These are phyloP conservation scores for Ranitomeya variabilis DNA, from an alignment of 2,113 vertebrate species.

Conservation along the genomic window DNA sequence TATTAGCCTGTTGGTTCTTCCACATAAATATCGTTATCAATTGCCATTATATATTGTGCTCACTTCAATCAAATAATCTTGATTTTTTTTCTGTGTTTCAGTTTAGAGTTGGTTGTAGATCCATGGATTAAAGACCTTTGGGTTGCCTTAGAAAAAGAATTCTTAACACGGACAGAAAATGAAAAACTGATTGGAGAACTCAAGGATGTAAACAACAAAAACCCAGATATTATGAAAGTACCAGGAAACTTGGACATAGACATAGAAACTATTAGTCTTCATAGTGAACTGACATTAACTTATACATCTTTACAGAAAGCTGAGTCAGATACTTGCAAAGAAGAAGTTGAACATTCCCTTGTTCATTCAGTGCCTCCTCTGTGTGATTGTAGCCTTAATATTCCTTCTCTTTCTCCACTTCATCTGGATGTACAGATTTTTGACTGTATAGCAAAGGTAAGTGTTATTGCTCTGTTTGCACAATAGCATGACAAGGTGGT, in stretches of 20 bases:
- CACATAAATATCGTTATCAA: too few species aligned
- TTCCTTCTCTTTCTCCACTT: conserved; percentile 78
- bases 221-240: neutral
- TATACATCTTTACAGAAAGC: conserved; percentile 40
- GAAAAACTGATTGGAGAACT: conserved; percentile 52
- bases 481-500: neutral
- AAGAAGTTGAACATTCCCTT: conserved; percentile 71
- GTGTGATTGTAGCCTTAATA: conserved; percentile 78
- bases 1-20: neutral
- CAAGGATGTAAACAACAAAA: neutral
- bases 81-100: conserved; percentile 56
- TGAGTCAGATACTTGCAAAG: conserved; percentile 27
- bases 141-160: conserved; percentile 76
- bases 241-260: conserved; percentile 63
- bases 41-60: neutral
- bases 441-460: conserved; percentile 70
- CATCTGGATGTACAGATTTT: conserved; percentile 79
- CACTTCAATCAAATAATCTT: neutral
- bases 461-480: conserved; percentile 28
- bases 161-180: conserved; percentile 66
- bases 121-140: conserved; percentile 95
- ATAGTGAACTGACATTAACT: conserved; percentile 59
- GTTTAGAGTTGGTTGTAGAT: conserved; percentile 91
- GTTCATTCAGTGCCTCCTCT: conserved; percentile 76
- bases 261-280: conserved; percentile 75